Evolutionary conservation across 2,113 vertebrate genomes (phyloP).

Genomic region (Campylomormyrus tamandua): DNA sequence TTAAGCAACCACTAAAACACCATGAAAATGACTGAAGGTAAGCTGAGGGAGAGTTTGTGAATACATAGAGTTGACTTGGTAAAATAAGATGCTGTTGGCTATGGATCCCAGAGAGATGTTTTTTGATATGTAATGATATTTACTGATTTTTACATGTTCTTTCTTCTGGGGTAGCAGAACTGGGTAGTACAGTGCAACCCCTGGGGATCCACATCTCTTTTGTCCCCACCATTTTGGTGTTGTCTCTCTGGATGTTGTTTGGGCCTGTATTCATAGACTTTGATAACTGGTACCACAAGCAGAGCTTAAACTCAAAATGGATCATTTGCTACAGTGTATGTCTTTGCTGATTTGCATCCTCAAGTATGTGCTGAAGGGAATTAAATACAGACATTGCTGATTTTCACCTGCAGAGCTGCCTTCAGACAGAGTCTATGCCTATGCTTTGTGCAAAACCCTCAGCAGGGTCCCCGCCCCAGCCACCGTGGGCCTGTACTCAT

Average conservation of each 20-base stretch:
- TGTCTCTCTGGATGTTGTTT: background rate
- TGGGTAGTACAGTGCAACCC: background rate
- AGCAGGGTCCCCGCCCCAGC: conserved; percentile 58
- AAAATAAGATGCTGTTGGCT: background rate
- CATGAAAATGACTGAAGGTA: background rate
- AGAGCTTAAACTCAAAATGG: too few species aligned
- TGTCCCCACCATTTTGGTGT: background rate
- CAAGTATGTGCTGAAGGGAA: background rate
- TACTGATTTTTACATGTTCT: background rate
- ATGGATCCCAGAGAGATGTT: background rate
- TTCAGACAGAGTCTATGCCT: conserved; percentile 60
- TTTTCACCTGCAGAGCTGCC: conserved; percentile 19
- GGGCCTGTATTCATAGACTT: background rate
- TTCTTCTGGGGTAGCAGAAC: background rate
- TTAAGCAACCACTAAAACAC: background rate
- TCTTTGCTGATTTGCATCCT: background rate
- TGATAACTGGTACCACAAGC: background rate
- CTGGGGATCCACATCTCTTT: background rate
- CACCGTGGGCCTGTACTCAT: conserved; percentile 70
- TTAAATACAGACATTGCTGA: background rate
- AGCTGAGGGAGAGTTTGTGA: background rate
- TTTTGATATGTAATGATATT: background rate
- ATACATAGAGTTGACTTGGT: background rate
- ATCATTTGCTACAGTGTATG: background rate
- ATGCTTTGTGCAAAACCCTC: conserved; percentile 64